Conservation (phyloP, 2,113 vertebrate genomes). For the Prunella himalayana region DNA sequence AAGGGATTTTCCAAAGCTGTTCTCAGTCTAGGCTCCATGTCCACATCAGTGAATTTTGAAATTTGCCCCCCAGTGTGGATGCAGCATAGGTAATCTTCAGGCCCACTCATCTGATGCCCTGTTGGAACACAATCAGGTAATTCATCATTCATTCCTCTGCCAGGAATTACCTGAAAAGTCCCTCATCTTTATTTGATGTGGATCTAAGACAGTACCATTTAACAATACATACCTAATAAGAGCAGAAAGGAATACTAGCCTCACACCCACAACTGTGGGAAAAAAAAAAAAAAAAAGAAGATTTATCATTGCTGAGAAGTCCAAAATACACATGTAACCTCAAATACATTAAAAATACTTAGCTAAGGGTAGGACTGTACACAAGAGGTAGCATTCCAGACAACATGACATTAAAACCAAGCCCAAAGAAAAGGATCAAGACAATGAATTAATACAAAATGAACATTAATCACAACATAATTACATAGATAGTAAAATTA, state of each 20-base stretch:
- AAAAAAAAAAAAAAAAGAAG: neutral
- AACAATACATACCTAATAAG: accelerated
- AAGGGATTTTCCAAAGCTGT: neutral
- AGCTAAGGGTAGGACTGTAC: neutral
- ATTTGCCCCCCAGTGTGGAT: neutral
- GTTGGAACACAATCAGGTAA: neutral
- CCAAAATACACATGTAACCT: neutral
- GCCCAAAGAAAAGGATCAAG: neutral
- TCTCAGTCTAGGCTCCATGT: neutral
- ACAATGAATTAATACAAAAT: neutral
- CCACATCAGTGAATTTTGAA: neutral
- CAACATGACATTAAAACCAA: neutral
- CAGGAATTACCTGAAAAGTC: neutral
- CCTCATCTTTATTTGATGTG: neutral
- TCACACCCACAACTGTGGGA: neutral
- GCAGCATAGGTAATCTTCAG: neutral
- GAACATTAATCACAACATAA: neutral
- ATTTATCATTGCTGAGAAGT: neutral
- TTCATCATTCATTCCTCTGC: neutral
- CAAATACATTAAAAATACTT: neutral
- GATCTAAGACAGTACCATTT: neutral
- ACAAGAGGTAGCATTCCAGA: neutral
- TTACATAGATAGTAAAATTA: neutral
- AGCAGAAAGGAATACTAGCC: neutral
- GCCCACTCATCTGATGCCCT: neutral